Evolutionary conservation across 37 sponge, comb jelly and placozoan species (phyloP).

Genomic region (Amphimedon queenslandica): DNA sequence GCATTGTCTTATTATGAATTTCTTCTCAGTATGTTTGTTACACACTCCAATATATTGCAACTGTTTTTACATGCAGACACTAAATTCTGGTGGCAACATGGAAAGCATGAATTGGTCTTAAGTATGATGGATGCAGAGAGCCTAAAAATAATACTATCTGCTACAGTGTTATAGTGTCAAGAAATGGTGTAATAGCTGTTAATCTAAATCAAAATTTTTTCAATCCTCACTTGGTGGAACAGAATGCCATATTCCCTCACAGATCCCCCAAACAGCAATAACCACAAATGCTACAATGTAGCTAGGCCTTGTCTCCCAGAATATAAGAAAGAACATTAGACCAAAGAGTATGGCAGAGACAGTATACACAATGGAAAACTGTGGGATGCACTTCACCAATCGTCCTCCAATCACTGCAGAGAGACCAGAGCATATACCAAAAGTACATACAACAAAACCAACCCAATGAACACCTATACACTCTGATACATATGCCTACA

Average conservation of each 20-base stretch:
- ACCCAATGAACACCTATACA: slow-evolving; percentile 55
- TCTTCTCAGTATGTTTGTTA: no score
- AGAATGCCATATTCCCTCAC: slow-evolving; percentile 54
- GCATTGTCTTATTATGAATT: no score
- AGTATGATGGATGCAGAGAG: no score
- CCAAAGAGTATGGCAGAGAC: slow-evolving; percentile 10
- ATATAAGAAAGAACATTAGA: slow-evolving; percentile 33
- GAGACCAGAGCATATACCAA: slow-evolving; percentile 31
- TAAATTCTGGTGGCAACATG: no score
- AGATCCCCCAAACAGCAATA: slow-evolving; percentile 37
- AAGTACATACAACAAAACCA: slow-evolving; percentile 31
- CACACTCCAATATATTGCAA: no score
- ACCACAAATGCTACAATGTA: slow-evolving; percentile 33
- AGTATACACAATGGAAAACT: slow-evolving; percentile 13
- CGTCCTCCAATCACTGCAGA: slow-evolving; percentile 11
- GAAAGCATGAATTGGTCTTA: no score
- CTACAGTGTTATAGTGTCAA: no score
- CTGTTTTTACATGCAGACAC: no score
- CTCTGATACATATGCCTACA: slow-evolving; percentile 36
- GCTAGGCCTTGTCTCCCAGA: slow-evolving; percentile 47
- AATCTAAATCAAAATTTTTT: no score
- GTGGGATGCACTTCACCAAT: slow-evolving; percentile 40
- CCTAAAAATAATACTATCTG: no score
- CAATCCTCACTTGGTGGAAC: slow-evolving; percentile 49
- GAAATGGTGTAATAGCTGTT: no score